phyloP scores from a whole-genome alignment of 2,888 invertebrate genomes.

The Cephus spinipes region DNA sequence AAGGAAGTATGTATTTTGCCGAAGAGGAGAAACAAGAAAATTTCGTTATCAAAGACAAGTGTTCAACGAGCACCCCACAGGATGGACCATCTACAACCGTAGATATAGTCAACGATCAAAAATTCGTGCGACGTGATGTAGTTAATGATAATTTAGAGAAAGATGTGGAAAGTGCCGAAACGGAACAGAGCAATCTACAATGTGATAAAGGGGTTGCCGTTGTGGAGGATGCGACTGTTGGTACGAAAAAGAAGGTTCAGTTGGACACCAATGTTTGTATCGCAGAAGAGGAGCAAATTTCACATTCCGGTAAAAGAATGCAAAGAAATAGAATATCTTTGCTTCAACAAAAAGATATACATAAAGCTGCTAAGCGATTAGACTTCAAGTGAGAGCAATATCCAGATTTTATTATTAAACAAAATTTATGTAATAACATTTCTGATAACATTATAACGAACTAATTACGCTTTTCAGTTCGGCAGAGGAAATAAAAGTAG shows the following conservation, averaged over 20 bases:
- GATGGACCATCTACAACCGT: not conserved
- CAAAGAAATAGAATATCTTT: slow-evolving; percentile 50
- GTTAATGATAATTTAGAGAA: not conserved
- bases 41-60: not conserved
- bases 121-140: not conserved
- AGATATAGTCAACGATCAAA: not conserved
- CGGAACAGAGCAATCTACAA: not conserved
- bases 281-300: not conserved
- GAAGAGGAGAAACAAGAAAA: slow-evolving; percentile 24
- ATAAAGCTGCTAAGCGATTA: slow-evolving; percentile 52
- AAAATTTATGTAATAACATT: not conserved
- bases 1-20: slow-evolving; percentile 43
- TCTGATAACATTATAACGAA: not conserved
- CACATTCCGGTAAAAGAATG: slow-evolving; percentile 23
- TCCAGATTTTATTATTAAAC: slow-evolving; percentile 1
- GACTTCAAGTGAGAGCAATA: slow-evolving; percentile 49
- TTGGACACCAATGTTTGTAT: not conserved
- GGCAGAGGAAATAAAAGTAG: slow-evolving; percentile 61
- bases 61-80: not conserved
- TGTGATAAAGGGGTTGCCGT: not conserved
- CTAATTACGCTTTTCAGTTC: slow-evolving; percentile 42
- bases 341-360: slow-evolving; percentile 53
- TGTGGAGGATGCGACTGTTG: not conserved
- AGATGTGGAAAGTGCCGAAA: not conserved
- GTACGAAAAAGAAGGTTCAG: not conserved